Conservation (phyloP, 2,113 vertebrate genomes). For the Urocitellus parryii region DNA sequence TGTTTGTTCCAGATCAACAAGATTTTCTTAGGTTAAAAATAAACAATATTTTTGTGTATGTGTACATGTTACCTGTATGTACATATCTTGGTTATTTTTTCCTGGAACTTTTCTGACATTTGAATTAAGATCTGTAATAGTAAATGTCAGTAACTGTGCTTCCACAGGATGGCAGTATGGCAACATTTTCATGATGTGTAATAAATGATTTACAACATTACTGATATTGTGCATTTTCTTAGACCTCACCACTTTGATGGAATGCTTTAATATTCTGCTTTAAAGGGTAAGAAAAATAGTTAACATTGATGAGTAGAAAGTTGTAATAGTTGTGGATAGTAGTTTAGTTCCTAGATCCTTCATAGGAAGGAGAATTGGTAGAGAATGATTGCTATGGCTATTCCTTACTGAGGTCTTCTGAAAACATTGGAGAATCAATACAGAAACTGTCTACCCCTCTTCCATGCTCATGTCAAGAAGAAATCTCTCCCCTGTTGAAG, state of each 20-base stretch:
- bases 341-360: conserved; percentile 14
- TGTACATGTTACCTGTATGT: not conserved
- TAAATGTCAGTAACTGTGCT: conserved; percentile 68
- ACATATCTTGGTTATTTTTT: not conserved
- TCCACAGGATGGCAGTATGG: conserved; percentile 90
- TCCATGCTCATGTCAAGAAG: not conserved
- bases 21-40: conserved; percentile 44
- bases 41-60: not conserved
- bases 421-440: not conserved
- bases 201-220: conserved; percentile 79
- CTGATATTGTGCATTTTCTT: conserved; percentile 58
- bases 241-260: conserved; percentile 65
- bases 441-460: not conserved
- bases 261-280: conserved; percentile 53
- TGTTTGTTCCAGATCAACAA: not conserved
- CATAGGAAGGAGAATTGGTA: not conserved
- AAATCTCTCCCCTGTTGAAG: not conserved
- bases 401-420: not conserved
- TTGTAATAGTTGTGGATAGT: conserved; percentile 3
- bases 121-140: not conserved
- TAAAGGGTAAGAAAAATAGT: conserved; percentile 40
- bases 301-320: conserved; percentile 3
- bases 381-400: not conserved
- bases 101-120: conserved; percentile 18
- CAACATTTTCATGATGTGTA: conserved; percentile 74